Conservation (phyloP, 2,888 invertebrate species). For the Drosophila stalkeri region DNA sequence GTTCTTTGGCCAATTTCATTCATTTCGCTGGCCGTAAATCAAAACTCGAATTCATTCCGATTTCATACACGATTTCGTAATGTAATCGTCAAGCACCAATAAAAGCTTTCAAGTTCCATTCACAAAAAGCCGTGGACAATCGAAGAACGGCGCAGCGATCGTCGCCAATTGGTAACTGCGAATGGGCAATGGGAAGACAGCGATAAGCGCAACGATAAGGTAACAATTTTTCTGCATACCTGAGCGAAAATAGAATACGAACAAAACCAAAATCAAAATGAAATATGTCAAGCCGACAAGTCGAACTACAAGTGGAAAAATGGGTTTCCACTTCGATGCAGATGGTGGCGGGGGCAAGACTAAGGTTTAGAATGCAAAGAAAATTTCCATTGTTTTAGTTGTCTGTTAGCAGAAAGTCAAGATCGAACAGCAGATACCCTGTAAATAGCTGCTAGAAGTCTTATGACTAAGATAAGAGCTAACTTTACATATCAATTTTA, state of each 20-base stretch:
- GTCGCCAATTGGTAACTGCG: conserved; percentile 23
- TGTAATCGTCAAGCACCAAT: conserved; percentile 50
- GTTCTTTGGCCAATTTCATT: conserved; percentile 31
- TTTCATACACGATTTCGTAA: conserved; percentile 46
- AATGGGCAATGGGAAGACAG: conserved; percentile 7
- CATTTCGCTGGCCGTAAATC: conserved; percentile 31
- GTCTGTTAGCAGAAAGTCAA: conserved; percentile 14
- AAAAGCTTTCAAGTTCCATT: conserved; percentile 53
- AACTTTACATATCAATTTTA: too few species aligned
- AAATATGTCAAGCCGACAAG: conserved; percentile 22
- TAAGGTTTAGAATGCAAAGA: background rate
- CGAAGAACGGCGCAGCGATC: background rate
- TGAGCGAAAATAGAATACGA: conserved; percentile 22
- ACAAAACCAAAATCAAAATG: background rate
- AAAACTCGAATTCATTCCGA: conserved; percentile 26
- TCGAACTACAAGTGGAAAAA: conserved; percentile 8
- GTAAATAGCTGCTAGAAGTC: background rate
- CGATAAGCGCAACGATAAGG: conserved; percentile 68
- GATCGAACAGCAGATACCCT: background rate
- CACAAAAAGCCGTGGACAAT: conserved; percentile 62
- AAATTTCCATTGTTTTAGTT: conserved; percentile 46
- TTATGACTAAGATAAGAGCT: too few species aligned
- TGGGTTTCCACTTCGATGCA: background rate
- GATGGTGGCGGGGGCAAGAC: background rate
- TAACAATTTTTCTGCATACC: conserved; percentile 62